phyloP scores from a whole-genome alignment of 2,113 vertebrate species.

The Sinocyclocheilus anophthalmus region DNA sequence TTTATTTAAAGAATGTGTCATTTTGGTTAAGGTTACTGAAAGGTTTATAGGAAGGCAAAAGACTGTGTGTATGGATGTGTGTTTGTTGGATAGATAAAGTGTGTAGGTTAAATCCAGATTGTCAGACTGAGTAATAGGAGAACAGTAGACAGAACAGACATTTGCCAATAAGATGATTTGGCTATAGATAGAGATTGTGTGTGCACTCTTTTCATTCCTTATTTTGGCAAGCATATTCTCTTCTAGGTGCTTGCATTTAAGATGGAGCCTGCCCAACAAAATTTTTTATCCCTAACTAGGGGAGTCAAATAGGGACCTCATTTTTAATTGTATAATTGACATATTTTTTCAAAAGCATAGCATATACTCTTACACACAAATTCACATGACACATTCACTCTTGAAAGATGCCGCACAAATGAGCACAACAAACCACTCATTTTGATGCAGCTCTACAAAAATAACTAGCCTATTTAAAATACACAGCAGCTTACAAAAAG shows the following conservation, averaged over 20 bases:
- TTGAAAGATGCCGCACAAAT: too few species aligned
- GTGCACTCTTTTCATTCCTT: slow-evolving; percentile 14
- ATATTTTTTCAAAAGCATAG: too few species aligned
- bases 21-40: slow-evolving; percentile 65
- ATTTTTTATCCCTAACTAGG: neutral
- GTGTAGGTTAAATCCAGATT: slow-evolving; percentile 38
- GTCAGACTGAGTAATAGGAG: slow-evolving; percentile 65
- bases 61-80: slow-evolving; percentile 19
- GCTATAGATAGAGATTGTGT: slow-evolving; percentile 3
- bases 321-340: too few species aligned
- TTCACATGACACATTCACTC: too few species aligned
- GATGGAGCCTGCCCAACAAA: slow-evolving; percentile 11
- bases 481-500: too few species aligned
- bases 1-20: slow-evolving; percentile 71
- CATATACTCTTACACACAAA: too few species aligned
- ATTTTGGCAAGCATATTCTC: slow-evolving; percentile 22
- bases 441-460: too few species aligned
- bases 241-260: slow-evolving; percentile 30
- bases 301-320: too few species aligned
- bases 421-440: too few species aligned
- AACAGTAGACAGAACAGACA: slow-evolving; percentile 45
- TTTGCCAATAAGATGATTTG: slow-evolving; percentile 34
- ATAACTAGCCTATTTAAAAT: too few species aligned
- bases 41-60: slow-evolving; percentile 47
- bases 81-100: slow-evolving; percentile 40